These are phyloP conservation scores for Limnothrissa miodon DNA, from an alignment of 2,113 vertebrate species.

Conservation along the genomic window DNA sequence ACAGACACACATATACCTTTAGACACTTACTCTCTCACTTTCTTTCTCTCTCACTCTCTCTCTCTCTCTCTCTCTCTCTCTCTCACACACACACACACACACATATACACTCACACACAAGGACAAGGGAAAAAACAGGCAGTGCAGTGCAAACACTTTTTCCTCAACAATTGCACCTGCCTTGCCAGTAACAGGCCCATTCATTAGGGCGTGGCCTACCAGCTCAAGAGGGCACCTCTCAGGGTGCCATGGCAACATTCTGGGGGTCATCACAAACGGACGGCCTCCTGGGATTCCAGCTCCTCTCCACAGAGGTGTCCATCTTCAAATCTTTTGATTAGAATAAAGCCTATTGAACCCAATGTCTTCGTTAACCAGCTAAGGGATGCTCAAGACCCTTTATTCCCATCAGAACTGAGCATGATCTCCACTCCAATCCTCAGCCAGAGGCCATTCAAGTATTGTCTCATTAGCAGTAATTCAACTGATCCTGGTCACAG, in stretches of 20 bases:
- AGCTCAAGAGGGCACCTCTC: background rate
- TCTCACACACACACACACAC: background rate
- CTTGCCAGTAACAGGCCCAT: background rate
- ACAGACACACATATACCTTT: background rate
- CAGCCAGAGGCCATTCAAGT: no score
- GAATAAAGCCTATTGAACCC: background rate
- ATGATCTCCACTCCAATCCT: no score
- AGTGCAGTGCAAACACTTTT: conserved; percentile 42
- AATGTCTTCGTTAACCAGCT: no score
- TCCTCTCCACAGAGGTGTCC: background rate
- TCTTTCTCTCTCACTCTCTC: background rate
- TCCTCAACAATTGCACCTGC: conserved; percentile 30
- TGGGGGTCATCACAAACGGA: background rate
- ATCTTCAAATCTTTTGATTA: background rate
- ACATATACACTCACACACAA: background rate
- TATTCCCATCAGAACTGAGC: no score
- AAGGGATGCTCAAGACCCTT: no score
- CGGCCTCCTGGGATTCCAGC: background rate
- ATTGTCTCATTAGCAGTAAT: no score
- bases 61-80: background rate
- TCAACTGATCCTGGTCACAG: no score
- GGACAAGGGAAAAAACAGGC: background rate
- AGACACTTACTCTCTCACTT: background rate
- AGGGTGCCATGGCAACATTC: background rate
- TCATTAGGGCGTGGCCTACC: background rate